Evolutionary conservation across 1,140 invertebrate species (phyloP).

Genomic region (Heliothis subflexa): DNA sequence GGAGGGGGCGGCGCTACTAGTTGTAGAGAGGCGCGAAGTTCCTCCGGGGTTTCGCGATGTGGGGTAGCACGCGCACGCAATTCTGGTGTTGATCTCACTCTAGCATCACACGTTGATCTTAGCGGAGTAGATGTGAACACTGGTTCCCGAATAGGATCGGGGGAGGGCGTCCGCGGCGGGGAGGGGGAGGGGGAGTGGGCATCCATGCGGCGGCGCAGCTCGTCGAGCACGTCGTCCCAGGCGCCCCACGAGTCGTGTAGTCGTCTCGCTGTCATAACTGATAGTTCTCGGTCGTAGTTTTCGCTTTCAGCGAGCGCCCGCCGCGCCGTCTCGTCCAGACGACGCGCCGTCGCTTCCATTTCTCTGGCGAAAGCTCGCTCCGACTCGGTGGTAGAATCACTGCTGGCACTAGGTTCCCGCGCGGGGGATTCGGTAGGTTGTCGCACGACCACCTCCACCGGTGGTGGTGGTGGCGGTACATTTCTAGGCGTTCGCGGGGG

Average conservation of each 20-base stretch:
- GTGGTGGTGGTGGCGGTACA: constrained; percentile 64
- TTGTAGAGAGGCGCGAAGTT: constrained; percentile 86
- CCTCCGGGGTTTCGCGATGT: constrained; percentile 79
- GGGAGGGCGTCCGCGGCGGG: constrained; percentile 75
- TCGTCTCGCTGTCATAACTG: constrained; percentile 83
- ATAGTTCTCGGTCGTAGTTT: constrained; percentile 86
- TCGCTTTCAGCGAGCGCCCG: constrained; percentile 74
- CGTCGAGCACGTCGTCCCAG: constrained; percentile 84
- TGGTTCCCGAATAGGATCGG: constrained; percentile 71
- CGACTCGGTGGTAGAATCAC: constrained; percentile 84
- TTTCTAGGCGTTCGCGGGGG: constrained; percentile 56
- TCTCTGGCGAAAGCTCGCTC: constrained; percentile 79
- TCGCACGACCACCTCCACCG: constrained; percentile 57
- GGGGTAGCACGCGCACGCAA: constrained; percentile 84
- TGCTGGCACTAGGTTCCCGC: constrained; percentile 79
- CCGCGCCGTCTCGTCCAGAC: constrained; percentile 76
- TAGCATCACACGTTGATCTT: constrained; percentile 77
- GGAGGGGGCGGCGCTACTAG: constrained; percentile 78
- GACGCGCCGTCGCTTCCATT: constrained; percentile 81
- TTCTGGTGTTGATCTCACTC: constrained; percentile 89
- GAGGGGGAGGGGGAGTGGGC: constrained; percentile 70
- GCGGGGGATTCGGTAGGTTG: constrained; percentile 58
- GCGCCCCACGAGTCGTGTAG: constrained; percentile 79
- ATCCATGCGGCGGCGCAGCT: constrained; percentile 75
- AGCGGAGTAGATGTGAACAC: constrained; percentile 77